phyloP scores from a whole-genome alignment of 1,140 invertebrate species.

The Tetragnatha versicolor region DNA sequence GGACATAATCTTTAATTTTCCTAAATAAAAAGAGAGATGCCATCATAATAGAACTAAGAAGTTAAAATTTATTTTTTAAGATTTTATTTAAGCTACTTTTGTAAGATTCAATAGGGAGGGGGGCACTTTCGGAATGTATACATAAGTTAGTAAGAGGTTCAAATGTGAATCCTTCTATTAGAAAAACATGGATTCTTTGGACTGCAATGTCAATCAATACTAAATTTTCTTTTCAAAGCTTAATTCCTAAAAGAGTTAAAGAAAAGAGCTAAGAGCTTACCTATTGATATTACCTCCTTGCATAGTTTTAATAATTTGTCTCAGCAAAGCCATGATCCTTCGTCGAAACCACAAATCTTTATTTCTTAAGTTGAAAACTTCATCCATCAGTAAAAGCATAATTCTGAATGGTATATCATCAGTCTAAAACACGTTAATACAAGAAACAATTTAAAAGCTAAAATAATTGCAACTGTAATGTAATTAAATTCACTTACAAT shows the following conservation, averaged over 20 bases:
- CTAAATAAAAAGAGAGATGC: constrained; percentile 62
- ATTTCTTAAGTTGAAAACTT: constrained; percentile 88
- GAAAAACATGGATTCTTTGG: too few species aligned
- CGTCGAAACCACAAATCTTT: constrained; percentile 87
- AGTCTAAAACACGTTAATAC: constrained; percentile 68
- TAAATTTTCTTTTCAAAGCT: too few species aligned
- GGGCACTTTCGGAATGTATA: too few species aligned
- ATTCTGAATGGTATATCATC: constrained; percentile 87
- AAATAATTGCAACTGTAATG: too few species aligned
- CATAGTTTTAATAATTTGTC: constrained; percentile 76
- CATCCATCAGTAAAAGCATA: constrained; percentile 85
- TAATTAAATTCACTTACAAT: too few species aligned
- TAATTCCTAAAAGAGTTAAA: not conserved
- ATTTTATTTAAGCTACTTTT: not conserved
- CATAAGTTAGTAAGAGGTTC: too few species aligned
- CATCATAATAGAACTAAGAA: not conserved
- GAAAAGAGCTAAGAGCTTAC: constrained; percentile 12
- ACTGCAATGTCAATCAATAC: too few species aligned
- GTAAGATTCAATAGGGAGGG: not conserved
- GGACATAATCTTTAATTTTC: constrained; percentile 89
- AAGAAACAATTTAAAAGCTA: too few species aligned
- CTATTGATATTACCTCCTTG: constrained; percentile 69
- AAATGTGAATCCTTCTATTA: too few species aligned
- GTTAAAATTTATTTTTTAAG: too few species aligned
- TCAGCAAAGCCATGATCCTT: constrained; percentile 79